phyloP scores from a whole-genome alignment of 2,888 invertebrate species.

The Eupsilia transversa region DNA sequence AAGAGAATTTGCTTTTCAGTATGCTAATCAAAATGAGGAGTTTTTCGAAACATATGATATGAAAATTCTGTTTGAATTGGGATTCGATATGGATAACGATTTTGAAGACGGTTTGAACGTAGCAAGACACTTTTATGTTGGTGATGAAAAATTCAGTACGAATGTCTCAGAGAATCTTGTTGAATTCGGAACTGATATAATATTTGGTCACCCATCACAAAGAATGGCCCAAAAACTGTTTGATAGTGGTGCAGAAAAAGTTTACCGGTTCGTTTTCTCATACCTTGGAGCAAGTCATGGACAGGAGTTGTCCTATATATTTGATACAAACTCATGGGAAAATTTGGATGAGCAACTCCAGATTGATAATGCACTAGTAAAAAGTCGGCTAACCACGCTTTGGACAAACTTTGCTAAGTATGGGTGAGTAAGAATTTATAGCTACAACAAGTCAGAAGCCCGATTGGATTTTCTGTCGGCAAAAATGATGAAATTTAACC shows the following conservation, averaged over 20 bases:
- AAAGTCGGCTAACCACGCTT: conserved; percentile 47
- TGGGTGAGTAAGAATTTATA: conserved; percentile 20
- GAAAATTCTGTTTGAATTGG: conserved; percentile 29
- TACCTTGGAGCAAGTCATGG: conserved; percentile 52
- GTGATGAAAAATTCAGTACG: conserved; percentile 37
- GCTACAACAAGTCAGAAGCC: not conserved
- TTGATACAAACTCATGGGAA: conserved; percentile 20
- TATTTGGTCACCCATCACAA: conserved; percentile 48
- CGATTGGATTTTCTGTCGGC: not conserved
- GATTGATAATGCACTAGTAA: conserved; percentile 35
- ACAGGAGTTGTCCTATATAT: conserved; percentile 57
- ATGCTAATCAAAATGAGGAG: conserved; percentile 1
- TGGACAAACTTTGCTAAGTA: conserved; percentile 67
- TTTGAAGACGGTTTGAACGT: conserved; percentile 16
- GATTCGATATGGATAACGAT: conserved; percentile 32
- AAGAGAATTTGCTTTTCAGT: conserved; percentile 39
- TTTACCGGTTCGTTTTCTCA: conserved; percentile 47
- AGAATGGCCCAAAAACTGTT: conserved; percentile 36
- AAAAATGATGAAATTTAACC: not conserved
- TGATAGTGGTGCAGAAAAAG: conserved; percentile 23
- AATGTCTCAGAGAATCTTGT: conserved; percentile 15
- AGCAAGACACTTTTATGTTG: conserved; percentile 40
- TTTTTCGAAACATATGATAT: conserved; percentile 31
- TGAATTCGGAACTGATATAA: conserved; percentile 40
- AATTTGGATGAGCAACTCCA: conserved; percentile 45